phyloP scores from a whole-genome alignment of 2,113 vertebrate genomes.

The Otolemur garnettii region DNA sequence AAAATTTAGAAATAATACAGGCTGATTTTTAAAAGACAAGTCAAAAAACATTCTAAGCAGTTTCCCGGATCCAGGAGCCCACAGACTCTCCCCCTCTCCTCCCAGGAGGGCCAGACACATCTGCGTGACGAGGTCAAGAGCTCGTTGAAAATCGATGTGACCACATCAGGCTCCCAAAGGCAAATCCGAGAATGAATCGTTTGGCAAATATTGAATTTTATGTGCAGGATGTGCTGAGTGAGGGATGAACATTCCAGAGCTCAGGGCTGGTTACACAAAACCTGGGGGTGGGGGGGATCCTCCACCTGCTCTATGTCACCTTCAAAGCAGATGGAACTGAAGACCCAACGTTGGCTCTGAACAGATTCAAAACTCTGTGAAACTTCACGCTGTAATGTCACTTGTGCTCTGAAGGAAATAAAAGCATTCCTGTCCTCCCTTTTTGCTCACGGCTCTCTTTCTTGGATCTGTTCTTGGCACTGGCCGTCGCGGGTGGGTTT shows the following conservation, averaged over 20 bases:
- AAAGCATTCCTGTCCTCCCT: rapidly evolving
- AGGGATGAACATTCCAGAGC: rapidly evolving
- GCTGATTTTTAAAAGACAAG: background rate
- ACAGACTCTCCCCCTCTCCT: too few relatives aligned
- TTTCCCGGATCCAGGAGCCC: background rate
- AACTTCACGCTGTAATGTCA: rapidly evolving
- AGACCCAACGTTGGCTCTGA: background rate
- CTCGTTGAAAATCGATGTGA: rapidly evolving
- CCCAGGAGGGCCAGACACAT: rapidly evolving
- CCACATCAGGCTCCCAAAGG: background rate
- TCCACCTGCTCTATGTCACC: rapidly evolving
- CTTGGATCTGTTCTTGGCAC: background rate
- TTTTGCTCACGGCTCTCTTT: too few relatives aligned
- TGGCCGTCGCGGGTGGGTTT: rapidly evolving
- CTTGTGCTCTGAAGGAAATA: too few relatives aligned
- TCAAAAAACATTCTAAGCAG: background rate
- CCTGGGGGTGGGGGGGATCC: too few relatives aligned
- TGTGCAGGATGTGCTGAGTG: background rate
- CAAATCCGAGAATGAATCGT: too few relatives aligned
- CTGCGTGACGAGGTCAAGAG: background rate
- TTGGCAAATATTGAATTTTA: background rate
- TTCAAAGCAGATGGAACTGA: rapidly evolving
- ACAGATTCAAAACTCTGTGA: background rate
- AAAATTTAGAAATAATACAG: background rate
- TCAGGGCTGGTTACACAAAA: background rate